These are phyloP conservation scores for Oreochromis mossambicus DNA, from an alignment of 2,797 vertebrate species.

Conservation along the genomic window DNA sequence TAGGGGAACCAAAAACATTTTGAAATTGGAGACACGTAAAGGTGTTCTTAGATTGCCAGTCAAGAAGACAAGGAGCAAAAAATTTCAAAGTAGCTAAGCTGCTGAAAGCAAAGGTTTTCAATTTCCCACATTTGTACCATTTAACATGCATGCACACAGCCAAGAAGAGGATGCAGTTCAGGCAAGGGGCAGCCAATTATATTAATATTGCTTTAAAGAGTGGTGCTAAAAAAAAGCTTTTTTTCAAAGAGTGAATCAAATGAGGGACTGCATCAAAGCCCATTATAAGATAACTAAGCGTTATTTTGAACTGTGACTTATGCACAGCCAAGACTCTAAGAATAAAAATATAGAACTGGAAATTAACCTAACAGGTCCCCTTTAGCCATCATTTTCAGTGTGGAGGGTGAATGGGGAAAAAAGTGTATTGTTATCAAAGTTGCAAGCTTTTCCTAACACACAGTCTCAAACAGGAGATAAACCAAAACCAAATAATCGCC, in stretches of 20 bases:
- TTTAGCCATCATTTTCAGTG: neutral
- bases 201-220: neutral
- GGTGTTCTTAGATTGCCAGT: neutral
- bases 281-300: neutral
- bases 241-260: neutral
- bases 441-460: neutral
- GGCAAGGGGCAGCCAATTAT: neutral
- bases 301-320: neutral
- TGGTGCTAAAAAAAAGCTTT: neutral
- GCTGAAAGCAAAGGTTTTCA: neutral
- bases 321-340: neutral
- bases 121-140: neutral
- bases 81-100: neutral
- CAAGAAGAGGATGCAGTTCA: neutral
- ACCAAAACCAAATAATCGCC: neutral
- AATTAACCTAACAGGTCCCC: neutral
- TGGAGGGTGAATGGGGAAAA: neutral
- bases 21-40: neutral
- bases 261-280: neutral
- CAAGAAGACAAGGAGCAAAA: neutral
- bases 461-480: neutral
- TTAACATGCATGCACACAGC: neutral
- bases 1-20: neutral
- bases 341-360: neutral
- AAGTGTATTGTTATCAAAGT: neutral